phyloP scores from a whole-genome alignment of 1,140 invertebrate genomes.

The Rhizoglyphus robini region DNA sequence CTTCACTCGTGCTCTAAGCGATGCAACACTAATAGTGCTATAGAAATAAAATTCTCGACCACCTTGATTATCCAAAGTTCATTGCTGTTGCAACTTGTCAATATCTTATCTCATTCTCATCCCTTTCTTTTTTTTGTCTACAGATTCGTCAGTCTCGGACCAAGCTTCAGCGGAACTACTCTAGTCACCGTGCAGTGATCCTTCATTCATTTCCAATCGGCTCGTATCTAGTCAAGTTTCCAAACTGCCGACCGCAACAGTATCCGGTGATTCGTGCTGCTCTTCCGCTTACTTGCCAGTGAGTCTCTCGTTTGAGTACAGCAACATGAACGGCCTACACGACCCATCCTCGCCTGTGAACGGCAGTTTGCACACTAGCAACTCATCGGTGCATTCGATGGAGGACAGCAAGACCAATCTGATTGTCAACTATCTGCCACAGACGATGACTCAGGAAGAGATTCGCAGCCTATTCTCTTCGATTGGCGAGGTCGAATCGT shows the following conservation, averaged over 20 bases:
- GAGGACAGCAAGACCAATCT: slow-evolving; percentile 87
- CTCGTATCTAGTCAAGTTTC: neutral
- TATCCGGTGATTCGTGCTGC: neutral
- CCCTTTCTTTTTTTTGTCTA: too few species aligned
- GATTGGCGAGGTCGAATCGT: slow-evolving; percentile 96
- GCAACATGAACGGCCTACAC: slow-evolving; percentile 1
- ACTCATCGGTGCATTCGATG: slow-evolving; percentile 36
- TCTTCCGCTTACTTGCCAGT: neutral
- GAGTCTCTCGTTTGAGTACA: neutral
- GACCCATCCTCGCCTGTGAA: slow-evolving; percentile 27
- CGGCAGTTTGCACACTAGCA: slow-evolving; percentile 38
- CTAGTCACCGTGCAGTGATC: neutral
- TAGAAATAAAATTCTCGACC: too few species aligned
- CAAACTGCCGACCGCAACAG: slow-evolving; percentile 10
- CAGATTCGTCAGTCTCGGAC: too few species aligned
- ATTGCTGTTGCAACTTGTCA: too few species aligned
- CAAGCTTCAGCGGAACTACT: neutral
- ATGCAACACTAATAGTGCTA: too few species aligned
- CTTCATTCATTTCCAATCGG: neutral
- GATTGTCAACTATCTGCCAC: slow-evolving; percentile 98
- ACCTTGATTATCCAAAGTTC: too few species aligned
- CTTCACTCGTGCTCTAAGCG: too few species aligned
- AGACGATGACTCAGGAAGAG: slow-evolving; percentile 99
- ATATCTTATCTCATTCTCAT: too few species aligned
- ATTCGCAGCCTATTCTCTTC: slow-evolving; percentile 91